Conservation (phyloP, 53 echinoderm and acorn worm genomes). For the Holothuria leucospilota region DNA sequence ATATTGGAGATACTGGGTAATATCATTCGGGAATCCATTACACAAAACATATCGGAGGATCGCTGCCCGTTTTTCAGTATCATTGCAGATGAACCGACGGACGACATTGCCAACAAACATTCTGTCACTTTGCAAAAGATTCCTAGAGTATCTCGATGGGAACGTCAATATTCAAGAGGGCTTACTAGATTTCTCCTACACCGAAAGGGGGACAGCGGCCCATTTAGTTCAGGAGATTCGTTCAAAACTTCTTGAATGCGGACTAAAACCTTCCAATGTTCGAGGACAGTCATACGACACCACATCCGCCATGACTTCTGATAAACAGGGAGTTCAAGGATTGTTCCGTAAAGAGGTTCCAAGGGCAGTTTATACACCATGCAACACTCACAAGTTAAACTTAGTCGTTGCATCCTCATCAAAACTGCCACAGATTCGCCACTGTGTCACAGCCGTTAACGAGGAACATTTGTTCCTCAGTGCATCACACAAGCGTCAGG, state of each 20-base stretch:
- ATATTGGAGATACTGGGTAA: too few species aligned
- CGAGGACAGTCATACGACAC: constrained; percentile 37
- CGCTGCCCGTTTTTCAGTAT: too few species aligned
- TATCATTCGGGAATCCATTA: too few species aligned
- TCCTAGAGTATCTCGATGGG: too few species aligned
- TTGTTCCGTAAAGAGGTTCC: constrained; percentile 34
- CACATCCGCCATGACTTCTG: constrained; percentile 14
- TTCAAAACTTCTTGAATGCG: constrained; percentile 2
- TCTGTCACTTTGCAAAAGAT: too few species aligned
- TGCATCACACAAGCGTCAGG: neutral
- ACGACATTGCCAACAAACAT: too few species aligned
- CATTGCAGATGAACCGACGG: too few species aligned
- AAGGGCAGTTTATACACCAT: constrained; percentile 1
- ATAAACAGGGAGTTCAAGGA: constrained; percentile 11
- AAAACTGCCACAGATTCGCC: constrained; percentile 23
- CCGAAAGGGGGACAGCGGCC: constrained; percentile 1
- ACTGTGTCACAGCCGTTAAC: neutral
- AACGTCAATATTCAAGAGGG: too few species aligned
- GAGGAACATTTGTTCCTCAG: neutral
- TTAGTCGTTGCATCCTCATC: constrained; percentile 22
- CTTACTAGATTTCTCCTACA: too few species aligned
- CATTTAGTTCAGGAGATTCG: constrained; percentile 1
- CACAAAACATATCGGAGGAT: too few species aligned
- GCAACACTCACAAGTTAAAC: constrained; percentile 34
- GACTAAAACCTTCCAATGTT: constrained; percentile 19